Evolutionary conservation across 2,797 vertebrate genomes (phyloP).

Genomic region (Helostoma temminkii): DNA sequence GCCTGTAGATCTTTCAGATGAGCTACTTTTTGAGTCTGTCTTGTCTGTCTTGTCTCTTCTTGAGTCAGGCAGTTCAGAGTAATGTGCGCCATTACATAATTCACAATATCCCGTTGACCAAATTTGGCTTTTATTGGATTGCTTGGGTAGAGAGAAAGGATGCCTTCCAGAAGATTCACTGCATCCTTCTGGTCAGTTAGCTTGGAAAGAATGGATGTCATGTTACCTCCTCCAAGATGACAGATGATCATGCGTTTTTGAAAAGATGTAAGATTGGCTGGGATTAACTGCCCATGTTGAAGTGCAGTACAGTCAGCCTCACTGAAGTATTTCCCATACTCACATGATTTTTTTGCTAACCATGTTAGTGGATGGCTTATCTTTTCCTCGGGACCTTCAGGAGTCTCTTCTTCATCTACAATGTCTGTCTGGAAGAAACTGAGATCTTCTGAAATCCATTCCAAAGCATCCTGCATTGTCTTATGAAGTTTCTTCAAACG

Average conservation of each 20-base stretch:
- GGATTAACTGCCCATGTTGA: neutral
- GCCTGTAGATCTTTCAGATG: constrained; percentile 73
- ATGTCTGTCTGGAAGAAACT: constrained; percentile 90
- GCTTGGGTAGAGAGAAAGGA: constrained; percentile 81
- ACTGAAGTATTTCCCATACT: constrained; percentile 84
- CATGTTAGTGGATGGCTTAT: constrained; percentile 81
- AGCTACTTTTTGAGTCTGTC: constrained; percentile 69
- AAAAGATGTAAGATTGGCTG: constrained; percentile 67
- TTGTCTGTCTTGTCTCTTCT: too few relatives aligned
- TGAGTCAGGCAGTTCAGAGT: constrained; percentile 80
- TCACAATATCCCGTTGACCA: constrained; percentile 78
- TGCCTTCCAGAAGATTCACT: constrained; percentile 70
- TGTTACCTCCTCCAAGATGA: constrained; percentile 82
- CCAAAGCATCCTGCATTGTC: constrained; percentile 82
- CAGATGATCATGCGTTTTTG: constrained; percentile 84
- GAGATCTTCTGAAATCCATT: constrained; percentile 89
- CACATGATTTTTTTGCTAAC: constrained; percentile 78
- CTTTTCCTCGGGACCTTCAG: constrained; percentile 71
- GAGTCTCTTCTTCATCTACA: constrained; percentile 66
- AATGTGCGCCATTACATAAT: constrained; percentile 83
- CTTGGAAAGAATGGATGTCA: constrained; percentile 84
- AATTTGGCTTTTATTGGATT: constrained; percentile 69
- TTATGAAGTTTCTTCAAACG: constrained; percentile 82
- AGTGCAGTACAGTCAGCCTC: constrained; percentile 24
- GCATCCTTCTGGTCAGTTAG: constrained; percentile 78